Percentiles rank a stretch among this genome's conserved stretches.
phyloP scores from a whole-genome alignment of 2,888 invertebrate species.

The Nephrotoma appendiculata region DNA sequence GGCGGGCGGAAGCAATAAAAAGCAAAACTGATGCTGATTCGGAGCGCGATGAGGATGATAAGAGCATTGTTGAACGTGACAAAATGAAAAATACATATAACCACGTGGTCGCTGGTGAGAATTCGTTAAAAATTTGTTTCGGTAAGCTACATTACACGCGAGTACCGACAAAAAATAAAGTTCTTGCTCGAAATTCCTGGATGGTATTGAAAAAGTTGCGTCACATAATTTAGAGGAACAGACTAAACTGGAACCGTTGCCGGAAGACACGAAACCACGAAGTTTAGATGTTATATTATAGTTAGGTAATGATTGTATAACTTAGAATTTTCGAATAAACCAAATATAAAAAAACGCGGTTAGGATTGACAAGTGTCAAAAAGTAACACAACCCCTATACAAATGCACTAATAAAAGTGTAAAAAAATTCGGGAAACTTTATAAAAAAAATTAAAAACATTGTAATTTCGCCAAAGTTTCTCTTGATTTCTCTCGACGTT shows the following conservation, averaged over 20 bases:
- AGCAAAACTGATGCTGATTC: not conserved
- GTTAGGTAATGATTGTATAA: not conserved
- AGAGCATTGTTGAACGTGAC: not conserved
- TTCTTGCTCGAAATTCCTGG: not conserved
- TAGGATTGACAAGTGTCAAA: slow-evolving; percentile 13
- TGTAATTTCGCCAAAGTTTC: too few relatives aligned
- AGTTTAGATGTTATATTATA: not conserved
- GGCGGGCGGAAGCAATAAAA: not conserved
- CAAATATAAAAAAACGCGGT: slow-evolving; percentile 13
- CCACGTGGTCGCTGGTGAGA: not conserved
- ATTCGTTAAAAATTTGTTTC: not conserved
- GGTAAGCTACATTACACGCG: not conserved
- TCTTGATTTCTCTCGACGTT: too few relatives aligned
- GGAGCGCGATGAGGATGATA: not conserved
- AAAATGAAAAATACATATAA: not conserved
- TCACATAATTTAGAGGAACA: not conserved
- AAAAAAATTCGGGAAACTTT: too few relatives aligned
- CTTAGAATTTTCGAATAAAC: slow-evolving; percentile 12
- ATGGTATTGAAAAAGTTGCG: not conserved
- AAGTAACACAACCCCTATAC: too few relatives aligned
- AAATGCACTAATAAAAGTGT: too few relatives aligned
- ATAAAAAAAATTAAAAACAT: too few relatives aligned
- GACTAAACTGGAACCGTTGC: not conserved
- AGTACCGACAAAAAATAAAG: not conserved
- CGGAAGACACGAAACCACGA: not conserved